Base-by-base conservation (phyloP, 2,888 invertebrate species). In the Pyrrhia umbra region DNA sequence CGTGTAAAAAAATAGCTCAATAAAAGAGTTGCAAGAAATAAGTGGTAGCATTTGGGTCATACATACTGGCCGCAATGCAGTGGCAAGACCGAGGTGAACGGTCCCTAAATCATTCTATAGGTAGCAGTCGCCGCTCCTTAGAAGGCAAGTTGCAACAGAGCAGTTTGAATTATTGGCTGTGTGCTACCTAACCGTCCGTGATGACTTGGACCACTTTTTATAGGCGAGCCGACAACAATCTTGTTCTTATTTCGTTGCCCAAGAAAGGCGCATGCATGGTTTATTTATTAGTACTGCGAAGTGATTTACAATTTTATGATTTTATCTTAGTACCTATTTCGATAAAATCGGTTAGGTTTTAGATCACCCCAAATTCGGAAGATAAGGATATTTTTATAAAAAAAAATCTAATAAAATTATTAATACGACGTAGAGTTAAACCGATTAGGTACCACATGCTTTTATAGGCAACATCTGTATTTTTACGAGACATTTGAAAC, bases 61-160 rank as follows among this genome's bases (percentile, higher is more conserved):
- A 66, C 81, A 79, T 71, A 66, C 74, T 52, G 55, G 51, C 49
- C 73, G 79, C 73, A 79, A 79, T 83, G 82, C 75, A 79, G 70
- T 81, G 68, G 82, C 83, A 79, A 83, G 85, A 78, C 73, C 83
- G 91, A 92, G 92, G 92, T 92, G 90, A 93, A 92, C 73, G 91
- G 85, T 91, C 88, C 86, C 83, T 88, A 84, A 89, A 87, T 87
- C 87, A 90, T 86, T 88, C 85, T 56, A 77, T 76, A 70, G 70
- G 61, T 65, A 63, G 68, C 69, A 71, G 75, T 77, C 77, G 73
- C 75, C 85, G 75, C 75, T 87, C 92, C 92, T 83, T 91, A 93
- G 83, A 92, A 84, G 92, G 92, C 86, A 93, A 79, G 88, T 91
- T 91, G 92, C 86, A 82, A 82, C 77, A 81, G 73, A 76, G 69